These are phyloP conservation scores for Sciurus vulgaris DNA, from an alignment of 2,797 vertebrate genomes.

Conservation along the genomic window DNA sequence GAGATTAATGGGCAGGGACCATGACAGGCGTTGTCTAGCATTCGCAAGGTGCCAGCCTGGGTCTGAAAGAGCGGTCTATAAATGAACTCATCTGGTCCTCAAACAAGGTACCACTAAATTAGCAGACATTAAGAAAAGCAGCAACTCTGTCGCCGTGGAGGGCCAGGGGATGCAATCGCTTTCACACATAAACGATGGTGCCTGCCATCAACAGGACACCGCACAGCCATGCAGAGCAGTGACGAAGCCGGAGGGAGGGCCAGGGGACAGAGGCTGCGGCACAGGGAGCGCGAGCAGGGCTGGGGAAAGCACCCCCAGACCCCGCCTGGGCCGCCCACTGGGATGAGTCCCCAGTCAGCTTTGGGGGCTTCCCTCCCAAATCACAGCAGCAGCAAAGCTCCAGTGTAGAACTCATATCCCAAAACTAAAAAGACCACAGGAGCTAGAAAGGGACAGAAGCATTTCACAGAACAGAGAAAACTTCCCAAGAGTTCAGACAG, in stretches of 20 bases:
- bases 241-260: too few relatives aligned
- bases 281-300: too few relatives aligned
- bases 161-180: neutral
- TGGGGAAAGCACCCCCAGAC: too few relatives aligned
- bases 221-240: accelerated
- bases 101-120: neutral
- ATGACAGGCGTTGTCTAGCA: neutral
- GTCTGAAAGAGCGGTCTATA: neutral
- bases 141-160: neutral
- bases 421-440: neutral
- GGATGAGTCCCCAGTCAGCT: neutral
- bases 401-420: neutral
- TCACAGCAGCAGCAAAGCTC: neutral
- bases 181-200: neutral
- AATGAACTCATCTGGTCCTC: conserved; percentile 39
- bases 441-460: neutral
- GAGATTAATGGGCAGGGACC: neutral
- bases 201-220: accelerated
- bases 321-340: too few relatives aligned
- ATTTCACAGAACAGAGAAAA: neutral
- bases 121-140: neutral
- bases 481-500: neutral
- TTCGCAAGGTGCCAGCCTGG: neutral
- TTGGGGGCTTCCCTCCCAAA: too few relatives aligned
- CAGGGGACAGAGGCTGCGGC: too few relatives aligned